These are phyloP conservation scores for Panzeria rudis DNA, from an alignment of 2,888 invertebrate genomes.

Conservation along the genomic window DNA sequence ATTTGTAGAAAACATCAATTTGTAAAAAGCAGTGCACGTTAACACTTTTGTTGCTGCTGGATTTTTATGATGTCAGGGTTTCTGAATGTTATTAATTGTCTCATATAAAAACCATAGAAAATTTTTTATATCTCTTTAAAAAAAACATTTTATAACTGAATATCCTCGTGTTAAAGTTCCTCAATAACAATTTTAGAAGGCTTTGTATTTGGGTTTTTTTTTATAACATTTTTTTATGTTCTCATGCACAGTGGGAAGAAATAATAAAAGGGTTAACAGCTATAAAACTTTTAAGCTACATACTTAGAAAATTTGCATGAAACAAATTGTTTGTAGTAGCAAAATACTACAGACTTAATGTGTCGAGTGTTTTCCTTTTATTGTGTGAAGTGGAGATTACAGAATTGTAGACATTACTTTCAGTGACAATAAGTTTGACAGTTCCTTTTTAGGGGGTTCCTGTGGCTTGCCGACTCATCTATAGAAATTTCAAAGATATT, in stretches of 20 bases:
- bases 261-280: background rate
- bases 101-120: background rate
- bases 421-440: no score
- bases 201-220: slow-evolving; percentile 8
- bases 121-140: background rate
- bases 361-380: no score
- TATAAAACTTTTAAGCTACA: background rate
- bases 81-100: slow-evolving; percentile 49
- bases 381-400: no score
- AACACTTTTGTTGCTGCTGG: slow-evolving; percentile 6
- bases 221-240: slow-evolving; percentile 4
- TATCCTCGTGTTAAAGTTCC: slow-evolving; percentile 8
- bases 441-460: no score
- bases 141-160: background rate
- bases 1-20: background rate
- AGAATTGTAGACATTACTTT: no score
- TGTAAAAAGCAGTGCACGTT: slow-evolving; percentile 2
- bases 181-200: slow-evolving; percentile 15
- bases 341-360: background rate
- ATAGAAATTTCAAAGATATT: no score
- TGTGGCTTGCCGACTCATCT: no score
- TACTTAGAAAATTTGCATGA: no score
- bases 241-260: background rate
- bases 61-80: slow-evolving; percentile 26
- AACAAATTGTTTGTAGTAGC: background rate